These are phyloP conservation scores for Hanleya hanleyi DNA, from an alignment of 2,888 invertebrate genomes.

Conservation along the genomic window DNA sequence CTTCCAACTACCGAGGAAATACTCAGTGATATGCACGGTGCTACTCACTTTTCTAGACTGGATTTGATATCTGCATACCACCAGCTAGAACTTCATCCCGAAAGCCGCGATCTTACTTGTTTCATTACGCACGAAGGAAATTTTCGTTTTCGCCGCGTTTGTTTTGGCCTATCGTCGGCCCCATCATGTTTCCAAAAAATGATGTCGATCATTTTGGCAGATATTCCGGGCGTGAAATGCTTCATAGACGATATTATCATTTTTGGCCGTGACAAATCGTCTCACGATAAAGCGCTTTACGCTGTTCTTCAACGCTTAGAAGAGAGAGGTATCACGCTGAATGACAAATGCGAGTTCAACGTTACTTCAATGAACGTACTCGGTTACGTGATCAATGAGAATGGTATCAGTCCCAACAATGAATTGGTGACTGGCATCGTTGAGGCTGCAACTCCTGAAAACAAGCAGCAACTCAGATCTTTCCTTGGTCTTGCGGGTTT, in stretches of 20 bases:
- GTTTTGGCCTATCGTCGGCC: constrained; percentile 24
- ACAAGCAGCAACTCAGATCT: not conserved
- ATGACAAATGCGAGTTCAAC: constrained; percentile 39
- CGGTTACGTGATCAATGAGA: constrained; percentile 18
- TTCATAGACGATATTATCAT: constrained; percentile 43
- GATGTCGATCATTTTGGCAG: constrained; percentile 32
- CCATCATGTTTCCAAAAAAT: constrained; percentile 20
- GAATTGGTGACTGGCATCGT: not conserved
- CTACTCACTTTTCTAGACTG: constrained; percentile 35
- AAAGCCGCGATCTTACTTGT: constrained; percentile 23
- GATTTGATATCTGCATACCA: constrained; percentile 41
- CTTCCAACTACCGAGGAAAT: constrained; percentile 29
- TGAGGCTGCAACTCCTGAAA: not conserved
- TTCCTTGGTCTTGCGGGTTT: not conserved
- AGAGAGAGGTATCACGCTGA: constrained; percentile 34
- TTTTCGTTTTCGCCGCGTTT: constrained; percentile 30
- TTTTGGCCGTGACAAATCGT: constrained; percentile 14
- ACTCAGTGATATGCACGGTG: constrained; percentile 24
- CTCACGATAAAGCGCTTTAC: constrained; percentile 29
- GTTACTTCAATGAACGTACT: constrained; percentile 25
- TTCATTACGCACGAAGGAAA: constrained; percentile 36
- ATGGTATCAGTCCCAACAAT: not conserved
- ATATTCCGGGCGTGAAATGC: constrained; percentile 29
- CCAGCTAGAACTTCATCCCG: constrained; percentile 32
- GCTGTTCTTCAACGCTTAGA: constrained; percentile 19